Evolutionary conservation across 2,113 vertebrate genomes (phyloP), one percentile per base, ranked within the genome.

Genomic region (Mustela nigripes): DNA sequence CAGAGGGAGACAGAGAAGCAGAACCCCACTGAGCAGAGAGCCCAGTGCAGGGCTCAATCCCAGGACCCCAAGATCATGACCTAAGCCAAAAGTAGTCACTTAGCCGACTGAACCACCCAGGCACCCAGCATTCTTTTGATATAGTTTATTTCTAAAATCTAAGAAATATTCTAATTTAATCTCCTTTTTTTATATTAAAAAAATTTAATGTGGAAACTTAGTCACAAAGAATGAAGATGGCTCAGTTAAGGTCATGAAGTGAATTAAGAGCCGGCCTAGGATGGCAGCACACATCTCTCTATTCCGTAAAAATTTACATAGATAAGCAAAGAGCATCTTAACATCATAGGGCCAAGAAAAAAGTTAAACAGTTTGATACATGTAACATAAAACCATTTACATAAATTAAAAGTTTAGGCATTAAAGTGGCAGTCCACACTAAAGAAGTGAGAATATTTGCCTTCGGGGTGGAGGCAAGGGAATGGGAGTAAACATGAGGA

Each of bases 111-210:
- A n/a, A n/a, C 16, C 67, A 69, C 18, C 67, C n/a, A 69, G 33
- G 33, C 33, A 36, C 67, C 67, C 33, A 36, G 1, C 8, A 7
- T 36, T 36, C 42, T 78, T 71, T 95, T 69, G 7, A 9, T 81
- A 39, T 39, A 81, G 16, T 63, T 81, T 62, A 85, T 92, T 83
- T 33, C 26, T 93, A 87, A 94, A 94, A 50, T 84, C 42, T 67
- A 26, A 74, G 28, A 14, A 5, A 62, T 50, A 36, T 22, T 62
- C 21, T 50, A 86, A 50, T 48, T 87, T 56, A 83, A 6, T 65
- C 42, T 50, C 11, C 26, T 74, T 74, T 39, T 36, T 82, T 18
- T 82, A 26, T 12, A 74, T 74, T 74, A 26, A 69, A 69, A 69
- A 69, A 36, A 21, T 19, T n/a, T 9, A 82, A 5, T 3, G 42